Evolutionary conservation across 2,797 vertebrate species (phyloP), one percentile per base, ranked within the genome.

Genomic region (Cryptoprocta ferox): DNA sequence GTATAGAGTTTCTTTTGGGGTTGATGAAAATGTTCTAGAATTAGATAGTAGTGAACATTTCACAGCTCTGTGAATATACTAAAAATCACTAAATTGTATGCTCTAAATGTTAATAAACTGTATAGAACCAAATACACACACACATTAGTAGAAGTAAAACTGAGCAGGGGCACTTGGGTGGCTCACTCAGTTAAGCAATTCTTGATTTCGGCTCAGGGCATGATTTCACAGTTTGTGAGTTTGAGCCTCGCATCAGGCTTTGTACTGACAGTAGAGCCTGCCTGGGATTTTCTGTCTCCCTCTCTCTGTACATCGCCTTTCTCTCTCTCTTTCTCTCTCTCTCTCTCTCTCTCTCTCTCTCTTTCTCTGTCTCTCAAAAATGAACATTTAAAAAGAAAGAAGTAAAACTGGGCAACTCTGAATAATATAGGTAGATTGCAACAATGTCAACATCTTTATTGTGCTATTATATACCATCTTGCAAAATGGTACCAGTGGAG

Each of bases 1-100:
- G 3, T 30, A 53, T 2, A 91, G 21, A 30, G 35, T 80, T 56
- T 87, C 45, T 70, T 66, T 75, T 1, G 3, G 28, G 48, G 4
- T 42, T 86, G 24, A 73, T 79, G n/a, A 73, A 95, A 91, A 35
- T 35, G 14, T 93, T 83, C 56, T 94, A 79, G 59, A 76, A 93
- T 80, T 63, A 75, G 28, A 78, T 6, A 70, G 19, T 48, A 71
- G 10, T 78, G 3, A 76, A 82, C 12, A 24, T 78, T 87, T 26
- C 24, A 87, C 24, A 53, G 6, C n/a, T 97, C 45, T 78, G 6
- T 35, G 39, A 95, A 65, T 75, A 83, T 53, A 73, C 85, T 76
- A 88, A 95, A 85, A 94, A 56, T 15, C 15, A 80, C 21, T 84
- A 39, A 83, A 32, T 0, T 82, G 3, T 59, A 71, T 78, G 39